Evolutionary conservation across 2,797 vertebrate species (phyloP), one percentile per base, ranked within the genome.

Genomic region (Anguilla anguilla): DNA sequence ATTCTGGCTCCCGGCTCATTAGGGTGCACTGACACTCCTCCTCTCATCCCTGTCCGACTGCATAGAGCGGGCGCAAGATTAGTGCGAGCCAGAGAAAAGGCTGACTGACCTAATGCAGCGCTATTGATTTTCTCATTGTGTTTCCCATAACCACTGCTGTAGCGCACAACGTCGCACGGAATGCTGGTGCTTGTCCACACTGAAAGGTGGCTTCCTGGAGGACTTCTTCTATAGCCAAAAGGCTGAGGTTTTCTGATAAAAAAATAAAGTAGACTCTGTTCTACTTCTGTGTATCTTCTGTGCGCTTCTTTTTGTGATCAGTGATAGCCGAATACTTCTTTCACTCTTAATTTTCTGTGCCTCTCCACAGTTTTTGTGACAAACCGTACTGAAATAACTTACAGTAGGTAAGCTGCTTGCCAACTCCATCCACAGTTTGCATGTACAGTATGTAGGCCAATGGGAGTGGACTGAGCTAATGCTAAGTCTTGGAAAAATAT

Each of bases 71-170:
- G 72, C 11, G n/a, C 72, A 39, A 39, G 31, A 77, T 77, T 39
- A 77, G 28, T 39, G 35, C 35, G 2, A 77, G 72, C 35, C 2
- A 10, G 72, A 77, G 72, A 15, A 74, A 77, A 39, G 39, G 13
- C 72, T 77, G 31, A 77, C 72, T 39, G 72, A 39, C 35, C 35
- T 77, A 35, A 39, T 77, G 35, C 35, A 77, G 72, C 72, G 1
- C 10, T 77, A 77, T 39, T 77, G 15, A 77, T 77, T 77, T 77
- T 77, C n/a, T 77, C 31, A 77, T 39, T 77, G 28, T 39, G 72
- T 77, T 15, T 15, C 11, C 35, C 35, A 39, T 39, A 77, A 77
- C 72, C 72, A 77, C 11, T 39, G 72, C 72, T 77, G 72, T 15
- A 77, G 64, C 64, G 6, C 64, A 69, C 28, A 4, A 74, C 72